Evolutionary conservation across 2,888 invertebrate genomes (phyloP).

Genomic region (Carpatolechia fugitivella): DNA sequence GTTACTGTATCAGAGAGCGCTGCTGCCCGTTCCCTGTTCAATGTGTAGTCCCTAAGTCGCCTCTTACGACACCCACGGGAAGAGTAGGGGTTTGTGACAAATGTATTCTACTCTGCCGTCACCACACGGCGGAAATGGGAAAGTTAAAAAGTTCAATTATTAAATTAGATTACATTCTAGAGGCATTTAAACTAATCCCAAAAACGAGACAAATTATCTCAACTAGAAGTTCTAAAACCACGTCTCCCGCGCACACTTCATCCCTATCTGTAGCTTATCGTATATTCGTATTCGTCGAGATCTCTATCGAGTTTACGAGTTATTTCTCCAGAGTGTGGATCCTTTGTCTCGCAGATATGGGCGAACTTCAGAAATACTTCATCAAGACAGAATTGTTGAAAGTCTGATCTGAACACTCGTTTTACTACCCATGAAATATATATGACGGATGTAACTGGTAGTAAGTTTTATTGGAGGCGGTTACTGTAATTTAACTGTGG

Average conservation of each 20-base stretch:
- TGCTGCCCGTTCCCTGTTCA: no score
- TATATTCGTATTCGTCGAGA: background rate
- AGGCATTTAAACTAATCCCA: no score
- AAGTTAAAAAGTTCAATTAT: no score
- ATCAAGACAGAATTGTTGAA: background rate
- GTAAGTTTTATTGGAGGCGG: background rate
- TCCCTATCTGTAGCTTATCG: background rate
- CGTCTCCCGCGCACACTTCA: background rate
- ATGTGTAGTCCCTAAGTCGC: no score
- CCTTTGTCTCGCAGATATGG: slow-evolving; percentile 2
- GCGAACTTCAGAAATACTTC: slow-evolving; percentile 1
- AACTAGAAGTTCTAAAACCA: background rate
- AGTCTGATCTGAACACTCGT: background rate
- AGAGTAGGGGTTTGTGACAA: no score
- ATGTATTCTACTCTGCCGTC: no score
- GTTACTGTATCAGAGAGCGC: no score
- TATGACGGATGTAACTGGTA: background rate
- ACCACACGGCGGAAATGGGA: no score
- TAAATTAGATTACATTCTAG: no score
- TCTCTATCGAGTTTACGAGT: background rate
- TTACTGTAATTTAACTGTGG: background rate
- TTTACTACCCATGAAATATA: background rate
- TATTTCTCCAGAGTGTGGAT: background rate
- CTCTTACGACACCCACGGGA: no score
- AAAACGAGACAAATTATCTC: no score